These are phyloP conservation scores for Scomberomorus guttatus DNA, from an alignment of 2,797 vertebrate species.

Conservation along the genomic window DNA sequence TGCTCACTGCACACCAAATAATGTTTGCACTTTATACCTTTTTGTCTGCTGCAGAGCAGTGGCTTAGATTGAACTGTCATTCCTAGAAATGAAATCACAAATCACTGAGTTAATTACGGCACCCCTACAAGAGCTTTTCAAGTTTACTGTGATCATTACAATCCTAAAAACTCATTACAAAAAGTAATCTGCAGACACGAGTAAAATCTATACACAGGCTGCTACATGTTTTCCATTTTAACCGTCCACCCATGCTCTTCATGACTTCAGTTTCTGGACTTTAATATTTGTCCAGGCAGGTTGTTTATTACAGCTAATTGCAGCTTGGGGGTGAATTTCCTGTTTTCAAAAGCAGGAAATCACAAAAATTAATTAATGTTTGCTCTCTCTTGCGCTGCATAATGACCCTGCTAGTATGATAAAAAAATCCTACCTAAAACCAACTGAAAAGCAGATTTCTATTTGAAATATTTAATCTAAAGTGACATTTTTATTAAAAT, in stretches of 20 bases:
- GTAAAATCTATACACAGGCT: neutral
- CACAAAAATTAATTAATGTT: neutral
- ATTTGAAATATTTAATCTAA: neutral
- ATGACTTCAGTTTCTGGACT: neutral
- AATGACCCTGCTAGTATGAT: no score
- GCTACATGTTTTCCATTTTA: neutral
- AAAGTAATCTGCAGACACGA: neutral
- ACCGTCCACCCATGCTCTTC: neutral
- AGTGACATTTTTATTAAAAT: neutral
- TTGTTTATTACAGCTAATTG: neutral
- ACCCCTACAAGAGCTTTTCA: neutral
- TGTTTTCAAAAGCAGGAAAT: neutral
- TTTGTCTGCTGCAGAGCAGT: neutral
- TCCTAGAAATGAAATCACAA: constrained; percentile 13
- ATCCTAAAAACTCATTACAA: constrained; percentile 10
- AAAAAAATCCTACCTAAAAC: no score
- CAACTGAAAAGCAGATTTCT: neutral
- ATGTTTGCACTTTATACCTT: neutral
- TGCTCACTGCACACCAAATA: neutral
- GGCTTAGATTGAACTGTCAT: constrained; percentile 3
- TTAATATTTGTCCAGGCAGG: neutral
- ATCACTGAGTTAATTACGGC: constrained; percentile 19
- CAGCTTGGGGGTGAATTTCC: neutral
- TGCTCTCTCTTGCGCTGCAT: no score
- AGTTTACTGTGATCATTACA: constrained; percentile 5